Evolutionary conservation across 2,113 vertebrate genomes (phyloP), one percentile per base, ranked within the genome.

Genomic region (Zapus hudsonius): DNA sequence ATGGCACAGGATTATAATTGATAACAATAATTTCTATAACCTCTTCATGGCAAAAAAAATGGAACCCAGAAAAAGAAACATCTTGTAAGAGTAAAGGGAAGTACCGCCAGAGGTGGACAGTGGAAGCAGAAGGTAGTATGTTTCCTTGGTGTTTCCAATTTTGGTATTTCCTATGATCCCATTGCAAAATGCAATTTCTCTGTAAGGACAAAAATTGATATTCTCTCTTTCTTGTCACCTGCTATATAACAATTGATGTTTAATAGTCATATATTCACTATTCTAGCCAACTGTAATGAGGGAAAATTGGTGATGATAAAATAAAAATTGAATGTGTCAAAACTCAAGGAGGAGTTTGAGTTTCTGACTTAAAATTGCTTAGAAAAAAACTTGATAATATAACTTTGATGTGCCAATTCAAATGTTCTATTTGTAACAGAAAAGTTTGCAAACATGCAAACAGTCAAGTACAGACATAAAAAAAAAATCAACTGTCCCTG

Each of bases 261-360:
- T 59, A 79, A 12, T 29, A 83, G 69, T 64, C 5, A 82, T 25
- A 31, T 55, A 36, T n/a, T 84, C 23, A 75, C 16, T 25, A 75
- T 36, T 88, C 19, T 27, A 94, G 57, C 19, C 29, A 42, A 82
- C 11, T 36, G 66, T 29, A 44, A 82, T 55, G 63, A 91, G 38
- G 61, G 78, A 81, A 84, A 82, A 81, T 16, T 9, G 2, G n/a
- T 16, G 16, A 23, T 67, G 25, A 75, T 57, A 75, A 91, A 92
- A 92, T 70, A 84, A 87, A 95, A 94, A 83, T 9, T 73, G 29
- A 81, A 55, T 42, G 25, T 73, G 4, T 72, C 47, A 73, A 86
- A 76, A 95, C 10, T 80, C 47, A 90, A 94, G 36, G 7, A 75
- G 69, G 44, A 67, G 9, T 47, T 76, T 91, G 83, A 84, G 52